Evolutionary conservation across 2,888 invertebrate genomes (phyloP).

Genomic region (Malacosoma neustria): DNA sequence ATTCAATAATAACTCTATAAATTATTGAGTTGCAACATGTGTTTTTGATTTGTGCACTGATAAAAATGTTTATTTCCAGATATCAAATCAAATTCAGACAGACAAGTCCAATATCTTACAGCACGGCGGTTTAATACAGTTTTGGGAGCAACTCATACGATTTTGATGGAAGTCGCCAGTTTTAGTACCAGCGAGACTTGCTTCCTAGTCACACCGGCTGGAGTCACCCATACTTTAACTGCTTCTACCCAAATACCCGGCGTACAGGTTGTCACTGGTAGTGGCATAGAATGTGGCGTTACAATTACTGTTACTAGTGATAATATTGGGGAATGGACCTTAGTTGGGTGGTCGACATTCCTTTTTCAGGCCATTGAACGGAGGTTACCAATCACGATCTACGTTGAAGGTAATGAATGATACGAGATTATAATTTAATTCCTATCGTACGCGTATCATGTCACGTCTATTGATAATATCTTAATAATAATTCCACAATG

Average conservation of each 20-base stretch:
- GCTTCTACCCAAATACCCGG: not conserved
- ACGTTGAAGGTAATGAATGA: not conserved
- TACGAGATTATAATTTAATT: not conserved
- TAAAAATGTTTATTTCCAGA: no score
- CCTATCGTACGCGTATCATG: conserved; percentile 1
- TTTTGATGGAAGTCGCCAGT: not conserved
- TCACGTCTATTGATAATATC: conserved; percentile 6
- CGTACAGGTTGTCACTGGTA: not conserved
- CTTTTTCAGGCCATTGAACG: not conserved
- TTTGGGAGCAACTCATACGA: not conserved
- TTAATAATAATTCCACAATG: not conserved
- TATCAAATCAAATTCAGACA: not conserved
- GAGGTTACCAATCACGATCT: not conserved
- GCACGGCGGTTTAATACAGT: not conserved
- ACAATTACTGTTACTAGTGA: not conserved
- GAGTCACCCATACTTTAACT: not conserved
- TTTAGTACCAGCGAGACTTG: not conserved
- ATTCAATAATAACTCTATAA: no score
- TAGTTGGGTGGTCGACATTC: not conserved
- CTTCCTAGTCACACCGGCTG: not conserved
- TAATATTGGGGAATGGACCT: not conserved
- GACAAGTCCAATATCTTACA: not conserved
- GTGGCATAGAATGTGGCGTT: not conserved
- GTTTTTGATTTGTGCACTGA: no score
- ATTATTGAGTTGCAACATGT: no score